Evolutionary conservation across 2,797 vertebrate genomes (phyloP), one percentile per base, ranked within the genome.

Genomic region (Muscicapa striata): DNA sequence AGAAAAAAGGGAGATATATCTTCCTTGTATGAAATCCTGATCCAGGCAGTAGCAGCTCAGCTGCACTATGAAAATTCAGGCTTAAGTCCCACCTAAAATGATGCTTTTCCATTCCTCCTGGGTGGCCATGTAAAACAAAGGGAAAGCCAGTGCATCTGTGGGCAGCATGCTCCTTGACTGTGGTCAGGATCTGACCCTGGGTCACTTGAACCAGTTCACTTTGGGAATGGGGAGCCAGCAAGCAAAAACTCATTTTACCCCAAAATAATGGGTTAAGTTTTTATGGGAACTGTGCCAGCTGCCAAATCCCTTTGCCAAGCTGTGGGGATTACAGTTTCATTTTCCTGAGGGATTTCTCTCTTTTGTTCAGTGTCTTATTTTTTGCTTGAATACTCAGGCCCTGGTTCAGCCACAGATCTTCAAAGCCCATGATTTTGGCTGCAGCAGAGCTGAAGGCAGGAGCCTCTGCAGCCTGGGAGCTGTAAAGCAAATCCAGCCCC

Each of bases 321-420:
- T 88, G 91, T 88, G 85, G 45, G 94, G 91, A 96, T 94, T 95
- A 95, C 20, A 70, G 87, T 97, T 96, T 91, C 80, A 88, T 96
- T 95, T 97, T 95, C 91, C 69, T 92, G 73, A 36, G 76, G 94
- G 94, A 93, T 96, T 95, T 94, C 76, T 95, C 54, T 76, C 76
- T 87, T 91, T 96, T 94, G 87, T 97, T 90, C 76, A 32, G 9
- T 87, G 87, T 92, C 83, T 88, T 94, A 63, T 92, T 89, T 96
- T 93, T 90, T 87, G 54, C 82, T 38, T 85, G 78, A 83, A 24
- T 86, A 40, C 40, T 78, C 82, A 41, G 64, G 38, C 80, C 51
- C 32, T 40, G 41, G 24, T 81, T 75, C 51, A 93, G 85, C 76
- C 63, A 61, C 63, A 26, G 82, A 75, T 46, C 73, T 0, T 0